phyloP scores from a whole-genome alignment of 2,797 vertebrate genomes.

The Linurgus olivaceus region DNA sequence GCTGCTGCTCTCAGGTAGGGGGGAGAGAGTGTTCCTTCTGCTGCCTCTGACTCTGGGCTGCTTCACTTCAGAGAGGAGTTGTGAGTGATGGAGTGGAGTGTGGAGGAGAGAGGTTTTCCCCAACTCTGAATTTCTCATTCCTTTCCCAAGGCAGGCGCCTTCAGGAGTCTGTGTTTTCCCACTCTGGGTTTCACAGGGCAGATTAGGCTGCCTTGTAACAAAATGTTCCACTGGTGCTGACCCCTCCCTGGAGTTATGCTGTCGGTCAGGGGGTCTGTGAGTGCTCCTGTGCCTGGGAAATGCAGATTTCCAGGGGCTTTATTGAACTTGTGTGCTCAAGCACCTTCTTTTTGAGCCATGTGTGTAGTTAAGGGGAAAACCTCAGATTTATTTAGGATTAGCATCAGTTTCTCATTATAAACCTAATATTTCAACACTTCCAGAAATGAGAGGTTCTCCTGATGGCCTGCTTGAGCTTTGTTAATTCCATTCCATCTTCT shows the following conservation, averaged over 20 bases:
- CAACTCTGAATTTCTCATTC: background rate
- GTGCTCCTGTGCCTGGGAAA: background rate
- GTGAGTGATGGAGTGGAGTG: rapidly evolving
- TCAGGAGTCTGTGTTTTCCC: background rate
- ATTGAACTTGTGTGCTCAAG: background rate
- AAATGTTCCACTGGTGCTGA: background rate
- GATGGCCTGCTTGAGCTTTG: background rate
- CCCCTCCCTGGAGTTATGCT: background rate
- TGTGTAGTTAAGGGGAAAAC: background rate
- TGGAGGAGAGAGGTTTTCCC: background rate
- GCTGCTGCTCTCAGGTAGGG: background rate
- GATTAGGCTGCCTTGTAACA: rapidly evolving
- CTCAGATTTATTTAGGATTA: background rate
- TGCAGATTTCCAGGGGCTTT: background rate
- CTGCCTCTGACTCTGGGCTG: too few species aligned
- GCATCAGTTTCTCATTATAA: background rate
- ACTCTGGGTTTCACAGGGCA: rapidly evolving
- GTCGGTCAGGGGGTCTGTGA: background rate
- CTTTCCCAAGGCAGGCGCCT: rapidly evolving
- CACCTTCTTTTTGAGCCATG: background rate
- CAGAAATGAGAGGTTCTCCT: background rate
- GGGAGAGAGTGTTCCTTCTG: background rate
- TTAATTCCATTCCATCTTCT: background rate
- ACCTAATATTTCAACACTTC: background rate
- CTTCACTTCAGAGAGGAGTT: background rate